phyloP scores from a whole-genome alignment of 2,888 invertebrate species.

The Amiota minor region DNA sequence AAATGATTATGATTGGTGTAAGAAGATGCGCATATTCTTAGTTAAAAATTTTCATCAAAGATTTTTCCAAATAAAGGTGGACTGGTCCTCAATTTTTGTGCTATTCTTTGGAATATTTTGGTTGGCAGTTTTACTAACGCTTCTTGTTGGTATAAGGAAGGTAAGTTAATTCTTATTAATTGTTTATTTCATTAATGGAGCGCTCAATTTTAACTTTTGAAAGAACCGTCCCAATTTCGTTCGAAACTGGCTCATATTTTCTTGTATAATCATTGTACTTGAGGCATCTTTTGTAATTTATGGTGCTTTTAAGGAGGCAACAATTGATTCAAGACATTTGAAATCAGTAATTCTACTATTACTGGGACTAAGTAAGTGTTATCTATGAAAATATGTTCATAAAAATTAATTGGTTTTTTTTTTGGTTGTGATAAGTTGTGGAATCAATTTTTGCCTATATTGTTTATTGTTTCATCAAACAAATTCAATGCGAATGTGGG shows the following conservation, averaged over 20 bases:
- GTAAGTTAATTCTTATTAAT: conserved; percentile 38
- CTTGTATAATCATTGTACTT: conserved; percentile 46
- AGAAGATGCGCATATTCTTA: conserved; percentile 29
- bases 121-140: conserved; percentile 47
- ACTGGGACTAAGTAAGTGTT: conserved; percentile 44
- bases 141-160: conserved; percentile 47
- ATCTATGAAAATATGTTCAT: no score
- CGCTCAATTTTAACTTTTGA: not conserved
- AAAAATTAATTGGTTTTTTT: no score
- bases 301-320: conserved; percentile 42
- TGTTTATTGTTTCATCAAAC: conserved; percentile 34
- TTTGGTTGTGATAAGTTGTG: no score
- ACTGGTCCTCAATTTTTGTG: conserved; percentile 55
- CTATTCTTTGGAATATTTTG: conserved; percentile 50
- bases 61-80: no score
- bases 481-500: no score
- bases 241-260: conserved; percentile 50
- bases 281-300: conserved; percentile 47
- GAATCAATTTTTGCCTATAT: conserved; percentile 49
- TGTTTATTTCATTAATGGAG: no score
- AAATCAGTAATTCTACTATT: conserved; percentile 41
- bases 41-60: no score
- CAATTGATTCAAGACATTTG: conserved; percentile 40
- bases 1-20: conserved; percentile 43
- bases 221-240: conserved; percentile 45